phyloP scores from a whole-genome alignment of 92 coral and sea anemone genomes.

The Muricea muricata region DNA sequence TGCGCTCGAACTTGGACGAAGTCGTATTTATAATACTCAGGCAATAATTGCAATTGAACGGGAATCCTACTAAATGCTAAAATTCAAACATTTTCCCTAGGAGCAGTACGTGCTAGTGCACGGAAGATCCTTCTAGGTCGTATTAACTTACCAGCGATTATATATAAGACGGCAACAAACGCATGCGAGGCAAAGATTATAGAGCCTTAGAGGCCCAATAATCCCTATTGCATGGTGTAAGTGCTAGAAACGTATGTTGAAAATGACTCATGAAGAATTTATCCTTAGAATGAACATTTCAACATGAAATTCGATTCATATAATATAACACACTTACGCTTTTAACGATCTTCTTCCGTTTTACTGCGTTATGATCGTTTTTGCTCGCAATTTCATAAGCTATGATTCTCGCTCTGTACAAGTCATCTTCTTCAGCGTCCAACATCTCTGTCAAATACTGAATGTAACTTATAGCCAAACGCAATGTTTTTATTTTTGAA shows the following conservation, averaged over 20 bases:
- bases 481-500: conserved; percentile 94
- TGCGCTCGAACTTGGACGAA: no score
- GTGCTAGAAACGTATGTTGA: background rate
- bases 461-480: conserved; percentile 94
- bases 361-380: conserved; percentile 72
- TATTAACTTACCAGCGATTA: no score
- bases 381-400: conserved; percentile 86
- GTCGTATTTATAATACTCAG: no score
- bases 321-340: conserved; percentile 18
- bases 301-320: conserved; percentile 2
- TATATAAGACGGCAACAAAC: no score
- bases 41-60: no score
- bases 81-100: no score
- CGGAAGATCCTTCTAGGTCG: no score
- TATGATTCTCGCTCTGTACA: conserved; percentile 78
- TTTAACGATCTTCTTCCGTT: conserved; percentile 67
- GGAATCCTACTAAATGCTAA: no score
- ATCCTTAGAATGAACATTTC: background rate
- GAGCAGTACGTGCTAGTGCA: no score
- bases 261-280: background rate
- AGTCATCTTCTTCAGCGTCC: conserved; percentile 89
- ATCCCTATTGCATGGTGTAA: background rate
- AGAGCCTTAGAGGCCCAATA: no score
- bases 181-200: no score
- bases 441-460: conserved; percentile 88